phyloP scores from a whole-genome alignment of 2,113 vertebrate genomes.

The Oreotrochilus melanogaster region DNA sequence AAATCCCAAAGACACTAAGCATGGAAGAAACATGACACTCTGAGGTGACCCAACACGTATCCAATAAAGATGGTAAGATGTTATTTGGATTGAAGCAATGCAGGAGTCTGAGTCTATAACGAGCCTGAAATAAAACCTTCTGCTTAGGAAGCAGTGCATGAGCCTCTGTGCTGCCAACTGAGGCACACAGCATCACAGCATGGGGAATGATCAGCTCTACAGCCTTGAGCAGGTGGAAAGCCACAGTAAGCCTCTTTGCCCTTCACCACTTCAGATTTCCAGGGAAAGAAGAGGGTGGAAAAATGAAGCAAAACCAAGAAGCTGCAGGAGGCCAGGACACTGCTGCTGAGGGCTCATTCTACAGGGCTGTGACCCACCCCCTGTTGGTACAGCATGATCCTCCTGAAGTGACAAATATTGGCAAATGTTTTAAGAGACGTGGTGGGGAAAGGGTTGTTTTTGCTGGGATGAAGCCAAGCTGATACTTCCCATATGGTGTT shows the following conservation, averaged over 20 bases:
- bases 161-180: background rate
- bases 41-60: background rate
- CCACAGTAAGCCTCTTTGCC: background rate
- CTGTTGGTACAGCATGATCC: background rate
- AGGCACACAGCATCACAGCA: background rate
- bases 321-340: background rate
- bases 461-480: slow-evolving; percentile 42
- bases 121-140: background rate
- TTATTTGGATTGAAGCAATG: background rate
- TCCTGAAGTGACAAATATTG: slow-evolving; percentile 27
- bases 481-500: slow-evolving; percentile 46
- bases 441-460: slow-evolving; percentile 29
- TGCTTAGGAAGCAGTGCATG: background rate
- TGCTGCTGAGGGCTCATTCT: background rate
- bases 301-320: background rate
- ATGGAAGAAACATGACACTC: background rate
- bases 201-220: background rate
- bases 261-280: background rate
- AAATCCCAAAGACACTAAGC: background rate
- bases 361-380: background rate
- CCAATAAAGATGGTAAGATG: background rate
- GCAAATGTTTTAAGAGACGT: background rate
- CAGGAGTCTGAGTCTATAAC: background rate
- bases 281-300: background rate
- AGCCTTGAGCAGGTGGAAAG: background rate